Conservation (phyloP, 2,113 vertebrate species). For the Malaclemys terrapin region DNA sequence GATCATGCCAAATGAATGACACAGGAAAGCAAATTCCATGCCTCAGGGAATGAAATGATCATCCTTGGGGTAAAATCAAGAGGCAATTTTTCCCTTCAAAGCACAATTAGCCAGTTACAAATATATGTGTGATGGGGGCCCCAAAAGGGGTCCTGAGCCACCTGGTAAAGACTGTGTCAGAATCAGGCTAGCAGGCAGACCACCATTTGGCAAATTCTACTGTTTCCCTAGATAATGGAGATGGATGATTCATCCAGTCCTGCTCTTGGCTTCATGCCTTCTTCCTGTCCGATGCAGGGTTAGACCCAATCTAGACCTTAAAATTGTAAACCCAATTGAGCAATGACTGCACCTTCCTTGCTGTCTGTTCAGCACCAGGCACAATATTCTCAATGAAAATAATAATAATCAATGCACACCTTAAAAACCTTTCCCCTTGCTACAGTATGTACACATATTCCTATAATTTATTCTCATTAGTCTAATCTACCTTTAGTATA, state of each 20-base stretch:
- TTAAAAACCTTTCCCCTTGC: not conserved
- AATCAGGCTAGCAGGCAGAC: not conserved
- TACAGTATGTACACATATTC: conserved; percentile 7
- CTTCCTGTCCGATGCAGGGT: not conserved
- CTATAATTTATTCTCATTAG: conserved; percentile 25
- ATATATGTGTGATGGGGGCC: not conserved
- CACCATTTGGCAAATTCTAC: not conserved
- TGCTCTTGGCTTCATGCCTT: not conserved
- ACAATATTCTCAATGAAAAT: not conserved
- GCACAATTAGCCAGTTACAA: not conserved
- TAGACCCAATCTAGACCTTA: not conserved
- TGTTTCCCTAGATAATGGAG: not conserved
- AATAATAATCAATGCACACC: not conserved
- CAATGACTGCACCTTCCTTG: not conserved
- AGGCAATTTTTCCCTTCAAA: not conserved
- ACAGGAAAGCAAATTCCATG: not conserved
- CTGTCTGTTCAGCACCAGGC: not conserved
- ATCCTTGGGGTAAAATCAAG: conserved; percentile 8
- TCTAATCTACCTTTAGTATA: not conserved
- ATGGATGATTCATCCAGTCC: not conserved
- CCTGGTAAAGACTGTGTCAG: not conserved
- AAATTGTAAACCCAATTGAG: not conserved
- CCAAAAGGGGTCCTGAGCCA: not conserved
- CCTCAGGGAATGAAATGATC: not conserved
- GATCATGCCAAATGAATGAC: not conserved